Evolutionary conservation across 2,888 invertebrate species (phyloP).

Genomic region (Urechis unicinctus): DNA sequence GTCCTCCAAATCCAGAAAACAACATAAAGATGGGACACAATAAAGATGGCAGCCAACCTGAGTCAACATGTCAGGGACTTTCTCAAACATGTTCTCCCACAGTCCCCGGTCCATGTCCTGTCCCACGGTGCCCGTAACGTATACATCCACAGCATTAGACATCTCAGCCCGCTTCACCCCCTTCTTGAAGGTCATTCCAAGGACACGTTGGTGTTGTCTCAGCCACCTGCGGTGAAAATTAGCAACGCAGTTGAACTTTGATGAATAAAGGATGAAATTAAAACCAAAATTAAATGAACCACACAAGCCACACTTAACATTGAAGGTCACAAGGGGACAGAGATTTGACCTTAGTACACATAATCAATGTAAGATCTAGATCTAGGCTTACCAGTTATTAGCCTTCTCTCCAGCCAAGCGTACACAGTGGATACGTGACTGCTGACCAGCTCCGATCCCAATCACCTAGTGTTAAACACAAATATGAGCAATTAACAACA

Average conservation of each 20-base stretch:
- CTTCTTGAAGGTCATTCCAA: slow-evolving; percentile 74
- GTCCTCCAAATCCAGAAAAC: no score
- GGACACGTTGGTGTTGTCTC: slow-evolving; percentile 81
- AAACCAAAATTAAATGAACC: neutral
- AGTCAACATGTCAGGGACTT: neutral
- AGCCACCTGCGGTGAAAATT: slow-evolving; percentile 66
- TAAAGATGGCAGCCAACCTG: no score
- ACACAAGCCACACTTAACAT: neutral
- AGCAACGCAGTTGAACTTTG: neutral
- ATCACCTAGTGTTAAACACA: slow-evolving; percentile 62
- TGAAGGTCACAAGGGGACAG: neutral
- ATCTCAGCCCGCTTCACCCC: slow-evolving; percentile 84
- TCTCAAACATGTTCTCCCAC: neutral
- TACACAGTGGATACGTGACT: slow-evolving; percentile 96
- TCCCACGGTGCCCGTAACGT: slow-evolving; percentile 81
- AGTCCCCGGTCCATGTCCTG: slow-evolving; percentile 39
- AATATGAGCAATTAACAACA: neutral
- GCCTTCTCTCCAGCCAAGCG: slow-evolving; percentile 95
- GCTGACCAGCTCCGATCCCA: slow-evolving; percentile 98
- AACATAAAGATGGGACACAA: no score
- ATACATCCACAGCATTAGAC: slow-evolving; percentile 93
- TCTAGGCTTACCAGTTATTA: slow-evolving; percentile 81
- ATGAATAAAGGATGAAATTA: neutral
- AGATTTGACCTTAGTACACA: neutral
- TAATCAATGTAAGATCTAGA: neutral